Base-by-base conservation (phyloP, 2,888 invertebrate species). In the Anthrax anthrax region DNA sequence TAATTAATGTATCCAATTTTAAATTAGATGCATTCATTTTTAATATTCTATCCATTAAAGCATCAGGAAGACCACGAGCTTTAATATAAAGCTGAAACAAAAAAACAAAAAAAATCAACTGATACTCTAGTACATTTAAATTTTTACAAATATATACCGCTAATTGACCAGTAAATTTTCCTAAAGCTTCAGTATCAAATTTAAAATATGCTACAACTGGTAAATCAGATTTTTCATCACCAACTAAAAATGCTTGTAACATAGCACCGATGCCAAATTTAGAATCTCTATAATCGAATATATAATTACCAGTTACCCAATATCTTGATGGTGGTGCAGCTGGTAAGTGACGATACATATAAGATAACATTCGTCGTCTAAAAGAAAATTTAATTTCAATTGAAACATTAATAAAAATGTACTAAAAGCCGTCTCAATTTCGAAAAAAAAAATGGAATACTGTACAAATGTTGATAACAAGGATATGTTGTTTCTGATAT, bases 221-320 rank as follows among this genome's bases (percentile, higher is more conserved):
- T 50, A 79, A 67, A 29, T 80, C 78, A 1, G 80, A 79, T 36
- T 72, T 66, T 1, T 76, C 72, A 58, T 81, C 80, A 0, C 80
- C 83, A 4, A 83, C 73, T 10, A 78, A 71, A 50, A 81, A 67
- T 19, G 78, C 69, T 54, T 78, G 75, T 17, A 76, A 55, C 66
- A 77, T 69, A 3, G 75, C 72, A 1, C 77, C 77, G 48, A 75
- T 75, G 42, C 75, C 74, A 48, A 74, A 70, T 34, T 74, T 73
- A 1, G 74, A 73, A 55, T 80, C 78, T n/a, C 77, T 75, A 55
- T 77, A 78, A 50, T 81, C 82, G 53, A 81, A 72, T 47, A 84
- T 72, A 57, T 81, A 80, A 62, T 83, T 83, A 27, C 81, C 82
- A 0, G 82, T 82, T 0, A 78, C 75, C 74, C 82, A 79, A 55